phyloP scores from a whole-genome alignment of 2,113 vertebrate species.

The Gymnocephalus cernua region DNA sequence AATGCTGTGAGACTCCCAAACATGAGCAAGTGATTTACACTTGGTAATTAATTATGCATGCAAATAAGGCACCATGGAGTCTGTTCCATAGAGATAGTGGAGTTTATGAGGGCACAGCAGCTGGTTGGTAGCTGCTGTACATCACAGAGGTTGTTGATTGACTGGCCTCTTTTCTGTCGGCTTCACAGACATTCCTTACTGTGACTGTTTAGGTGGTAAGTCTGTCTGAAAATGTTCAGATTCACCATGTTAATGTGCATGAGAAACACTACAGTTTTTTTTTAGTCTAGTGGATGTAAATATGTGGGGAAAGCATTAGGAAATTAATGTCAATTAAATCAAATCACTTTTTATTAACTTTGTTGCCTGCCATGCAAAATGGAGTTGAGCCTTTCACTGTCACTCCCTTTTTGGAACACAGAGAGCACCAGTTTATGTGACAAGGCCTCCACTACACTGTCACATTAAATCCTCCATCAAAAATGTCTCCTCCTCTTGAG shows the following conservation, averaged over 20 bases:
- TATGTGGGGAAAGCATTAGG: background rate
- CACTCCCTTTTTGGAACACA: constrained; percentile 9
- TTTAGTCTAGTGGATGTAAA: background rate
- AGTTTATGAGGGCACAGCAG: constrained; percentile 42
- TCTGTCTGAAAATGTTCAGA: constrained; percentile 47
- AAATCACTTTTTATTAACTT: background rate
- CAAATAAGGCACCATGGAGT: constrained; percentile 69
- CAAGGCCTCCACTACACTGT: background rate
- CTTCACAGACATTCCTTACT: constrained; percentile 87
- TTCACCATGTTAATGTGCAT: constrained; percentile 56
- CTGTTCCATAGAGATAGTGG: constrained; percentile 60
- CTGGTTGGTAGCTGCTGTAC: constrained; percentile 47
- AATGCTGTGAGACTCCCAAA: constrained; percentile 45
- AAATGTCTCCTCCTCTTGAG: background rate
- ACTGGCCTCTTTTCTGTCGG: constrained; percentile 74
- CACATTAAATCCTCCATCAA: constrained; percentile 12
- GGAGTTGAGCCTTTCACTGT: constrained; percentile 12
- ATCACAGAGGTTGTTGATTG: constrained; percentile 48
- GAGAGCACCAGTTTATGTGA: constrained; percentile 30
- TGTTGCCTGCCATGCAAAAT: background rate
- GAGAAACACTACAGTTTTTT: constrained; percentile 10
- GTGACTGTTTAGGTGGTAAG: constrained; percentile 87
- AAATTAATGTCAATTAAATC: background rate
- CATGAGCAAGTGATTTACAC: constrained; percentile 71
- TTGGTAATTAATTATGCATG: constrained; percentile 74